phyloP scores from a whole-genome alignment of 2,113 vertebrate genomes.

The Ardeotis arabs region DNA sequence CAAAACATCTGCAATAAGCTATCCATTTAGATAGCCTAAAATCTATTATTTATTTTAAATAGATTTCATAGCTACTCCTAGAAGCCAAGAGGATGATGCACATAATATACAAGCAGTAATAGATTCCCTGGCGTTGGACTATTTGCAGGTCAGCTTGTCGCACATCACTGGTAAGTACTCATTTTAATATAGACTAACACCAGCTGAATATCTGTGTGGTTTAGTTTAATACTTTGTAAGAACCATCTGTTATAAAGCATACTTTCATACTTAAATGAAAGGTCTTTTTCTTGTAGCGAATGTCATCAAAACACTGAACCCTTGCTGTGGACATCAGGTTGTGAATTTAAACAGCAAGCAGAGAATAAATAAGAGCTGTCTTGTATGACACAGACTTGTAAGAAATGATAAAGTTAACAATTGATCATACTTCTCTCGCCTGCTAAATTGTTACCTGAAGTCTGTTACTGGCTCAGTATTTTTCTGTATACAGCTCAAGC shows the following conservation, averaged over 20 bases:
- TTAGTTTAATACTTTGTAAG: not conserved
- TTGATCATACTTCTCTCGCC: not conserved
- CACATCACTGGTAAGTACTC: slow-evolving; percentile 90
- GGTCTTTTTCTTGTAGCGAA: not conserved
- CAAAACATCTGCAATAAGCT: not conserved
- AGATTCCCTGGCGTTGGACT: slow-evolving; percentile 95
- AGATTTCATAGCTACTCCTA: slow-evolving; percentile 86
- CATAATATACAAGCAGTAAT: slow-evolving; percentile 95
- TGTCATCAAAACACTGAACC: not conserved
- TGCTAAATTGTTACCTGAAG: not conserved
- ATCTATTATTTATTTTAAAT: not conserved
- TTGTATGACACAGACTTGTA: not conserved
- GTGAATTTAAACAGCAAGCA: not conserved
- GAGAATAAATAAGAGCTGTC: not conserved
- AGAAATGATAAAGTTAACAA: not conserved
- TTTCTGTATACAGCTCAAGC: not conserved
- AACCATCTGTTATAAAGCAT: not conserved
- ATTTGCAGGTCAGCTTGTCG: slow-evolving; percentile 95
- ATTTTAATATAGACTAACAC: not conserved
- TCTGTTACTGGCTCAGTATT: not conserved
- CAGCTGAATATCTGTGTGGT: not conserved
- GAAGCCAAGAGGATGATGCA: slow-evolving; percentile 87
- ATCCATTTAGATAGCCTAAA: not conserved
- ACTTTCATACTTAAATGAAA: not conserved
- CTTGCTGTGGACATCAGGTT: not conserved